Evolutionary conservation across 2,888 invertebrate species (phyloP).

Genomic region (Isoperla grammatica): DNA sequence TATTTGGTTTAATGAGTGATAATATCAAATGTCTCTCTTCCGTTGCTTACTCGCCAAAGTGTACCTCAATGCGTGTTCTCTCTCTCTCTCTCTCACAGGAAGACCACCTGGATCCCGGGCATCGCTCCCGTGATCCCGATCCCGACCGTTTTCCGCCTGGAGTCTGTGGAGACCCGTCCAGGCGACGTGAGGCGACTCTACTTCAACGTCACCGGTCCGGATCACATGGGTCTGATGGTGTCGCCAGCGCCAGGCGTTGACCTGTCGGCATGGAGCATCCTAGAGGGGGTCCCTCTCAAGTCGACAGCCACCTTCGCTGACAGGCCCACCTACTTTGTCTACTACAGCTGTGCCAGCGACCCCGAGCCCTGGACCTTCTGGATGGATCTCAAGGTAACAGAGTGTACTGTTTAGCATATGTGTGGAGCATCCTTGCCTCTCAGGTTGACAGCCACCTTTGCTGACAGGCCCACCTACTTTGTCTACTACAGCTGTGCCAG

Average conservation of each 20-base stretch:
- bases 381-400: conserved; percentile 54
- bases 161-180: conserved; percentile 41
- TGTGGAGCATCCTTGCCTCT: conserved; percentile 58
- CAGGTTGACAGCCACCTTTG: conserved; percentile 48
- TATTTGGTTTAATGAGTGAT: too few relatives aligned
- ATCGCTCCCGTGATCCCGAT: conserved; percentile 48
- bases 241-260: conserved; percentile 54
- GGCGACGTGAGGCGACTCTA: conserved; percentile 44
- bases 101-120: conserved; percentile 56
- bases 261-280: conserved; percentile 53
- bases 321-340: conserved; percentile 60
- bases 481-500: conserved; percentile 61
- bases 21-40: too few relatives aligned
- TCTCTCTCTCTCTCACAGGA: conserved; percentile 41
- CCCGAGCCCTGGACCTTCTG: conserved; percentile 54
- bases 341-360: conserved; percentile 57
- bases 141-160: conserved; percentile 47
- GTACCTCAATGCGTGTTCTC: too few relatives aligned
- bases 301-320: conserved; percentile 51
- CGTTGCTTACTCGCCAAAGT: too few relatives aligned
- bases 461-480: conserved; percentile 58
- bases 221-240: conserved; percentile 60
- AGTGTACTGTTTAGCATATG: not conserved
- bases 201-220: conserved; percentile 55
- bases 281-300: conserved; percentile 48